phyloP scores from a whole-genome alignment of 2,888 invertebrate species.

The Drosophila mimica region DNA sequence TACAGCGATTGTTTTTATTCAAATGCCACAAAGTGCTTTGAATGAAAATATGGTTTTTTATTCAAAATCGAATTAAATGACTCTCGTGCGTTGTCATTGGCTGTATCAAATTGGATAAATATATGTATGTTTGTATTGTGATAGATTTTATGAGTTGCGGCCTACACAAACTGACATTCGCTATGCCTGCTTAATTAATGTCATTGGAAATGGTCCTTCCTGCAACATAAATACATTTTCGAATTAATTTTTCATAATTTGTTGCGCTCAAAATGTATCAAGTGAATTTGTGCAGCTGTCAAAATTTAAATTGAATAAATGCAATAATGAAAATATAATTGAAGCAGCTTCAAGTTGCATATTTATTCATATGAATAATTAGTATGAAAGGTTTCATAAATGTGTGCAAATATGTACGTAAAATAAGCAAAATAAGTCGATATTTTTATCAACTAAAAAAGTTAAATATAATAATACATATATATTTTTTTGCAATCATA shows the following conservation, averaged over 20 bases:
- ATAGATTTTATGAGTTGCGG: constrained; percentile 9
- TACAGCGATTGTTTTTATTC: neutral
- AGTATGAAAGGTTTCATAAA: neutral
- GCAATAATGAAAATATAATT: constrained; percentile 19
- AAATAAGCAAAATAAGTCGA: neutral
- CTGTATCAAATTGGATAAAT: constrained; percentile 7
- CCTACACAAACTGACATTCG: constrained; percentile 10
- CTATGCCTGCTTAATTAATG: constrained; percentile 14
- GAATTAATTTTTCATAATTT: constrained; percentile 45
- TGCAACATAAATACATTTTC: constrained; percentile 17
- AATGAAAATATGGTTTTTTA: constrained; percentile 11
- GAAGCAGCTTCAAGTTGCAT: constrained; percentile 11
- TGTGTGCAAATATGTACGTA: neutral
- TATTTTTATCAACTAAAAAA: neutral
- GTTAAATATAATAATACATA: neutral
- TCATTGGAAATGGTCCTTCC: neutral
- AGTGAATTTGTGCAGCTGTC: constrained; percentile 35
- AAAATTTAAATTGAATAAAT: constrained; percentile 31
- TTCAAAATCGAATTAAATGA: constrained; percentile 21
- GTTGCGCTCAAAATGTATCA: constrained; percentile 16
- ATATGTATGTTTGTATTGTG: neutral
- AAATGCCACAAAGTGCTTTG: constrained; percentile 12
- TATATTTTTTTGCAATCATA: neutral
- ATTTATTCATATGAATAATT: constrained; percentile 1
- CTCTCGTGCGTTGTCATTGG: constrained; percentile 16